phyloP scores from a whole-genome alignment of 2,113 vertebrate genomes.

The Theristicus caerulescens region DNA sequence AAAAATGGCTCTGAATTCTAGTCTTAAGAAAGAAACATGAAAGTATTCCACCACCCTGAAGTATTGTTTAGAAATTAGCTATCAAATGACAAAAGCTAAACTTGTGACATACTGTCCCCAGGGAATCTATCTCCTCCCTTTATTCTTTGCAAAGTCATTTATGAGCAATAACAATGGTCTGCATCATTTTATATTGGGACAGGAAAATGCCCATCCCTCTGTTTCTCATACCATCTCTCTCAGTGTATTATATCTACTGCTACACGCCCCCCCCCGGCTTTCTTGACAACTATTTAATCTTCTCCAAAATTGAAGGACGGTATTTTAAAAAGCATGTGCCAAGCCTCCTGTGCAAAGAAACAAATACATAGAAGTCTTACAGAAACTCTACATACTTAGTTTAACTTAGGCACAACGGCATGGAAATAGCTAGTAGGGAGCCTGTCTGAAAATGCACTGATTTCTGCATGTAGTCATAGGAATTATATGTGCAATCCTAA shows the following conservation, averaged over 20 bases:
- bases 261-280: neutral
- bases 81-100: neutral
- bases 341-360: neutral
- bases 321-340: neutral
- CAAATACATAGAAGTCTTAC: neutral
- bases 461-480: neutral
- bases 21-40: neutral
- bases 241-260: neutral
- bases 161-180: neutral
- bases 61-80: slow-evolving; percentile 3
- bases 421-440: neutral
- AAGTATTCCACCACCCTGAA: neutral
- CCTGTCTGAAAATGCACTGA: neutral
- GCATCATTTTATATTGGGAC: neutral
- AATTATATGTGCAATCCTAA: neutral
- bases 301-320: neutral
- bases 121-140: neutral
- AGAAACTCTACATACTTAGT: neutral
- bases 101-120: neutral
- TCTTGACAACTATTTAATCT: neutral
- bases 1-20: neutral
- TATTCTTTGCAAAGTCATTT: neutral
- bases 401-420: neutral
- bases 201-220: neutral
- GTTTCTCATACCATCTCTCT: neutral